Evolutionary conservation across 2,797 vertebrate genomes (phyloP), one percentile per base, ranked within the genome.

Genomic region (Crax fasciolata): DNA sequence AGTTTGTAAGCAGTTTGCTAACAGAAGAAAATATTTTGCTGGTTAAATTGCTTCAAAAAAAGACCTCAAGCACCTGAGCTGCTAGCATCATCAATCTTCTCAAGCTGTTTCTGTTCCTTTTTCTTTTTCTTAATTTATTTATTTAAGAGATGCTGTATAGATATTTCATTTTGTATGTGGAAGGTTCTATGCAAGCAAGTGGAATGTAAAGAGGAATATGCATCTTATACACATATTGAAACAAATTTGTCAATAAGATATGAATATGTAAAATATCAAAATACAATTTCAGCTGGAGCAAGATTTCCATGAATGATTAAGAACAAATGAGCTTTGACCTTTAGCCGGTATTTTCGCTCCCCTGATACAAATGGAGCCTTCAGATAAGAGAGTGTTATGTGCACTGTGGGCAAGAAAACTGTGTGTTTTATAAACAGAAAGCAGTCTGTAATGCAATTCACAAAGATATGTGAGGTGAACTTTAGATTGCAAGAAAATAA

Each of bases 31-130:
- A 67, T 32, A 1, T 17, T 73, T 76, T 20, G 38, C 20, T 41
- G 27, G 13, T 67, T 70, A 83, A 80, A 93, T 71, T 83, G 7
- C 38, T 74, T 74, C 48, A 83, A 94, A 73, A 75, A 65, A 83
- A 83, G n/a, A 81, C 6, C 35, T 48, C 15, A 43, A 61, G 21
- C 3, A 66, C 6, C 10, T 67, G 54, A 70, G 11, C 23, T 61
- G 1, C 48, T 65, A 57, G 4, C 13, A 63, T 25, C 27, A 67
- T 5, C 13, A 38, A 35, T 48, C 5, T 58, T 94, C 84, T 72
- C 2, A 13, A 72, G 2, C 5, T 51, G 15, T 51, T 93, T 78
- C 18, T 10, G 63, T 80, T 59, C 38, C 4, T 70, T 71, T 78
- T 30, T 10, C 2, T 32, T 48, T 7, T 18, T 51, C 15, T 3